A percentile compares a stretch with the other conserved stretches of the same genome.
These are phyloP conservation scores for Nycticryphes semicollaris DNA, from an alignment of 2,113 vertebrate genomes.

Conservation along the genomic window DNA sequence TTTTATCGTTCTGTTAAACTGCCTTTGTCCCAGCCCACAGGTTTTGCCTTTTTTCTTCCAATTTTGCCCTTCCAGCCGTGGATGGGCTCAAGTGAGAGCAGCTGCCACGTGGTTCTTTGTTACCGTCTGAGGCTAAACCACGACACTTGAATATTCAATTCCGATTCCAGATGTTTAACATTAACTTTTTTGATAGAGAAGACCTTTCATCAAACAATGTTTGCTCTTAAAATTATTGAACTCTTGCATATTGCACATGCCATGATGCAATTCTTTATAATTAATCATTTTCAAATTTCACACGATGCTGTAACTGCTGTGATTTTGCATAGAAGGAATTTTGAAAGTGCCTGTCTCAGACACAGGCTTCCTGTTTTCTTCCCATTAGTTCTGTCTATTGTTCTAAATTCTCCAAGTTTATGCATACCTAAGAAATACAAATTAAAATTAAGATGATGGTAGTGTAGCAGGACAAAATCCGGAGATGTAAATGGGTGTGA, in stretches of 20 bases:
- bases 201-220: background rate
- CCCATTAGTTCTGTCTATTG: background rate
- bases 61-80: too few species aligned
- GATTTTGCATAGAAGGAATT: background rate
- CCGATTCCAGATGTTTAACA: background rate
- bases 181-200: background rate
- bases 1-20: too few species aligned
- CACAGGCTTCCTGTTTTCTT: background rate
- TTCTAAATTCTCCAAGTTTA: background rate
- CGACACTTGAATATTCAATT: background rate
- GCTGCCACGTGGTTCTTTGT: too few species aligned
- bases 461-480: background rate
- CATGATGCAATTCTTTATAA: background rate
- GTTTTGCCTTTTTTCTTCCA: too few species aligned
- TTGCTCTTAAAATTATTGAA: background rate
- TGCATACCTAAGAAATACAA: background rate
- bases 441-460: background rate
- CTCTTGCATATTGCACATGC: background rate
- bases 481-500: background rate
- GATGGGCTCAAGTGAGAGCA: too few species aligned
- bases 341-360: background rate
- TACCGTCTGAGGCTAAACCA: too few species aligned
- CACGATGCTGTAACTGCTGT: background rate
- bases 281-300: background rate
- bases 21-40: too few species aligned